Percentiles rank a stretch among this genome's conserved stretches.
Conservation (phyloP, 2,888 invertebrate species). For the Heteromyza rotundicornis region DNA sequence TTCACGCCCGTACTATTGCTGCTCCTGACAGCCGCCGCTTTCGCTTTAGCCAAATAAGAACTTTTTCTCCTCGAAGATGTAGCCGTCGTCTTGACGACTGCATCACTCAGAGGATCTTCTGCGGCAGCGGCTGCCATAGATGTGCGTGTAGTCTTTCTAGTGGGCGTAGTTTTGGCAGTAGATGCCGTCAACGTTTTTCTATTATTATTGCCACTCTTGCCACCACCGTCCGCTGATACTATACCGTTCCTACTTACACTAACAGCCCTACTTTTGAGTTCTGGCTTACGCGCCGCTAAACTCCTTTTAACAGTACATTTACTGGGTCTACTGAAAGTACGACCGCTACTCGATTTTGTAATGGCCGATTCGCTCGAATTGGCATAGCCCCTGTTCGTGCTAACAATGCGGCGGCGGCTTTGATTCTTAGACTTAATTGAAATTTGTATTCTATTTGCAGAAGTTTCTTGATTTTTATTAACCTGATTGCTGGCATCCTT, state of each 20-base stretch:
- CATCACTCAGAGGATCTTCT: neutral
- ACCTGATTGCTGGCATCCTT: slow-evolving; percentile 86
- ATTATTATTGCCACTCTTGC: slow-evolving; percentile 29
- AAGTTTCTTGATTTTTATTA: slow-evolving; percentile 65
- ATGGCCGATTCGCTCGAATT: too few species aligned
- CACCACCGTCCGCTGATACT: slow-evolving; percentile 32
- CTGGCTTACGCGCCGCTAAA: too few species aligned
- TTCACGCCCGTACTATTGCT: slow-evolving; percentile 29
- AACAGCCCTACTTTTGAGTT: neutral
- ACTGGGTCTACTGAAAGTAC: too few species aligned
- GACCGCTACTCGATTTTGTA: neutral
- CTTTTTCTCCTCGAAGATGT: too few species aligned
- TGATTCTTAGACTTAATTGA: slow-evolving; percentile 26
- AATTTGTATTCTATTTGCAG: slow-evolving; percentile 36
- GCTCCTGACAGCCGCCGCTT: neutral
- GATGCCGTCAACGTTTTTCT: slow-evolving; percentile 8
- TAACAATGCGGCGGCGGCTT: too few species aligned
- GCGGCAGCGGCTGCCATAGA: slow-evolving; percentile 48
- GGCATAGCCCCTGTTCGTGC: too few species aligned
- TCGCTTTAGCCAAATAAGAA: neutral
- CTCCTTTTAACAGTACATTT: too few species aligned
- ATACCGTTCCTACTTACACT: slow-evolving; percentile 11
- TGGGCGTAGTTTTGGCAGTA: slow-evolving; percentile 26
- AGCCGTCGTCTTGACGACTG: slow-evolving; percentile 1
- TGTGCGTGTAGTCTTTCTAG: slow-evolving; percentile 58